A percentile compares a stretch with the other conserved stretches of the same genome.
Evolutionary conservation across 1,140 invertebrate genomes (phyloP).

Genomic region (Homarus americanus): DNA sequence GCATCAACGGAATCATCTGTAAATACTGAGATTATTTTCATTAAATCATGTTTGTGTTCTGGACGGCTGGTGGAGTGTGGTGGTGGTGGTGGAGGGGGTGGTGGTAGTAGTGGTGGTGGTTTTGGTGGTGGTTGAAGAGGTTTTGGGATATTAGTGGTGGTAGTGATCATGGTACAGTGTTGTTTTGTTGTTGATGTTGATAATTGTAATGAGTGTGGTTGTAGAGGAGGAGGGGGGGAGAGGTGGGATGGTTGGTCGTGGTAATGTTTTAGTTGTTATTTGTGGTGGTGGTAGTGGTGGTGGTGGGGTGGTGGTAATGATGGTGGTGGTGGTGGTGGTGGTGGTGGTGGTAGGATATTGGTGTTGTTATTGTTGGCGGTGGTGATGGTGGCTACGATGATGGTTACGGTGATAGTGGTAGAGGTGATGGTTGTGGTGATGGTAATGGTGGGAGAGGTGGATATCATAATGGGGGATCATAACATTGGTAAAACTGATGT

Average conservation of each 20-base stretch:
- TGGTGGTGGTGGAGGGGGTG: neutral
- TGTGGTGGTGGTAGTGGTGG: neutral
- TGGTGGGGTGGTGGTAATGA: neutral
- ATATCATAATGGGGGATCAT: no score
- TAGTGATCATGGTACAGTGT: neutral
- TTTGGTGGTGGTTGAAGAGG: neutral
- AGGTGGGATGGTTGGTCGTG: neutral
- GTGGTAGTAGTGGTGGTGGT: conserved; percentile 2
- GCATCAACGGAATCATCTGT: conserved; percentile 35
- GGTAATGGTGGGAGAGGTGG: no score
- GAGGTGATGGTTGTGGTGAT: neutral
- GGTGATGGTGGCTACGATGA: neutral
- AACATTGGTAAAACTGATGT: no score
- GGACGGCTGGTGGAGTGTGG: conserved; percentile 18
- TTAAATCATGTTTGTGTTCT: conserved; percentile 49
- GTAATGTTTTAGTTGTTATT: neutral
- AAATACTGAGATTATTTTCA: conserved; percentile 44
- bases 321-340: neutral
- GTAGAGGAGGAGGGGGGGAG: neutral
- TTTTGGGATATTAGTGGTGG: neutral
- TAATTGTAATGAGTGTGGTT: neutral
- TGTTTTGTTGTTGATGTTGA: neutral
- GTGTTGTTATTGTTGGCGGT: neutral
- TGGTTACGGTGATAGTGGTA: neutral
- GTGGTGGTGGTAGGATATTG: neutral